Conservation (phyloP, 2,888 invertebrate genomes). For the Noctua fimbriata region DNA sequence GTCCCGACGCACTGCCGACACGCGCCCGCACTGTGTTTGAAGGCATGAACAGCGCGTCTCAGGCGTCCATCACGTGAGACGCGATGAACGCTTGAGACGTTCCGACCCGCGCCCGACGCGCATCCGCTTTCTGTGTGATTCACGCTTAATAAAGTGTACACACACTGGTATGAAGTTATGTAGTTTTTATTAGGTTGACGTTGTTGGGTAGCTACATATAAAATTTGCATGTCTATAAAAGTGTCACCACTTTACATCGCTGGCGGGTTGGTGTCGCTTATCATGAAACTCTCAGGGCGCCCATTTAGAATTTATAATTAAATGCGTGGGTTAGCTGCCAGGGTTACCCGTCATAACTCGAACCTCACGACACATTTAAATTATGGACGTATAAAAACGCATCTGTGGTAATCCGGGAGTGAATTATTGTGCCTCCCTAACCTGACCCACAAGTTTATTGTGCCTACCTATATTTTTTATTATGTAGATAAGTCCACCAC, state of each 20-base stretch:
- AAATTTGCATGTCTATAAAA: slow-evolving; percentile 62
- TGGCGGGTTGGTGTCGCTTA: slow-evolving; percentile 47
- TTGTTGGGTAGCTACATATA: slow-evolving; percentile 27
- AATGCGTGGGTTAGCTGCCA: slow-evolving; percentile 49
- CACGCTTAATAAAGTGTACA: not conserved
- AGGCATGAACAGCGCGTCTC: too few species aligned
- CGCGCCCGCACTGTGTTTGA: too few species aligned
- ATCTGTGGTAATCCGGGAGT: slow-evolving; percentile 36
- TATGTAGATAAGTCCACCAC: not conserved
- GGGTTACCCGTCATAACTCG: slow-evolving; percentile 46
- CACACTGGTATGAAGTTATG: not conserved
- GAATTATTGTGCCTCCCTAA: slow-evolving; percentile 14
- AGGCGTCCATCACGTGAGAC: too few species aligned
- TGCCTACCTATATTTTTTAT: not conserved
- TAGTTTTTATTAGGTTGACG: slow-evolving; percentile 28
- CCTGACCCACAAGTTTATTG: slow-evolving; percentile 9
- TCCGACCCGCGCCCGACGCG: not conserved
- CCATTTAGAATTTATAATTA: slow-evolving; percentile 65
- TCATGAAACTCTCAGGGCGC: slow-evolving; percentile 55
- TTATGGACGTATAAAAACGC: slow-evolving; percentile 48
- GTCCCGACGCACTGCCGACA: too few species aligned
- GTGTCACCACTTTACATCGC: slow-evolving; percentile 50
- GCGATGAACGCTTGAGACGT: too few species aligned
- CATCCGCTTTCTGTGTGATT: not conserved
- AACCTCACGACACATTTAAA: slow-evolving; percentile 45